A percentile compares a stretch with the other conserved stretches of the same genome.
These are phyloP conservation scores for Numida meleagris DNA, from an alignment of 2,113 vertebrate species.

Conservation along the genomic window DNA sequence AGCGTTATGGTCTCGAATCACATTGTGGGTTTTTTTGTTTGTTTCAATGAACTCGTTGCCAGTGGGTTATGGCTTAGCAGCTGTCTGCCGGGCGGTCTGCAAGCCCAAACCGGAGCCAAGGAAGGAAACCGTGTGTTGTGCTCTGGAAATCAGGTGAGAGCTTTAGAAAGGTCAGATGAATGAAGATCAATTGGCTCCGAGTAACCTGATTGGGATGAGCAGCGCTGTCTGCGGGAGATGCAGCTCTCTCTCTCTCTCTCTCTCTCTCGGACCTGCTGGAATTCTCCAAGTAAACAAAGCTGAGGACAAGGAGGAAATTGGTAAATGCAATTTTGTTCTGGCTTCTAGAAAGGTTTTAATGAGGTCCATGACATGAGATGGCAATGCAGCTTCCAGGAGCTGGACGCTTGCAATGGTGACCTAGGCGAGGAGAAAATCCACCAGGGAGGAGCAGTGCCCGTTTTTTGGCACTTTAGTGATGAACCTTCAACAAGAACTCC, in stretches of 20 bases:
- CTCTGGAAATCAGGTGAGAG: background rate
- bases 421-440: background rate
- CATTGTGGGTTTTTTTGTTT: background rate
- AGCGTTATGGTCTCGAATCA: background rate
- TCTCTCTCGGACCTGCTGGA: background rate
- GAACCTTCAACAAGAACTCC: background rate
- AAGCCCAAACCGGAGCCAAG: background rate
- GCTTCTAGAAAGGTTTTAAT: background rate
- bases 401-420: fast-evolving
- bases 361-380: background rate
- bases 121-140: fast-evolving
- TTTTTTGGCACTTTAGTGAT: background rate
- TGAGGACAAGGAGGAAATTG: constrained; percentile 17
- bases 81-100: background rate
- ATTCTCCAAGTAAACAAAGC: background rate
- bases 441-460: background rate
- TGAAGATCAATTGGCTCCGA: background rate
- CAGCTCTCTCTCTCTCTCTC: background rate
- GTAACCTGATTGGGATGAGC: background rate
- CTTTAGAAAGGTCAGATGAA: background rate
- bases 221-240: background rate
- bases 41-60: background rate
- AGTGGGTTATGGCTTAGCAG: fast-evolving
- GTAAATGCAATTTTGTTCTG: constrained; percentile 20
- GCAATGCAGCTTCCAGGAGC: background rate